Percentiles rank a stretch among this genome's conserved stretches.
Evolutionary conservation across 2,888 invertebrate species (phyloP).

Genomic region (Leptinotarsa rubiginosa): DNA sequence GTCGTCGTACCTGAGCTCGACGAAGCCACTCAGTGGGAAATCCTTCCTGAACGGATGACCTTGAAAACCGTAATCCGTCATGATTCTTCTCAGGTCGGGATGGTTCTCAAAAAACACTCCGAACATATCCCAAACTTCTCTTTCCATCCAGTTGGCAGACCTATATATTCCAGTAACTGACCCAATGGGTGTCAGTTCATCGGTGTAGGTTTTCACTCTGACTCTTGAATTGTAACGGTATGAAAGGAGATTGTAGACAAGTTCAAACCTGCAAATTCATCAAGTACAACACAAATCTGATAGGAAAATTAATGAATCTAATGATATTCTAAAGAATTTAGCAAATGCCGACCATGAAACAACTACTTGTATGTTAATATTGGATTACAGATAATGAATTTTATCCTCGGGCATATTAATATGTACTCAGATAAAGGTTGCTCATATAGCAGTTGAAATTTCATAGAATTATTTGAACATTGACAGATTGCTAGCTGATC

Average conservation of each 20-base stretch:
- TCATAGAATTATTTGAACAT: too few species aligned
- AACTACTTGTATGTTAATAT: too few species aligned
- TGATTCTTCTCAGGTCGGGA: conserved; percentile 94
- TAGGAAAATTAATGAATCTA: too few species aligned
- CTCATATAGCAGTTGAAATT: too few species aligned
- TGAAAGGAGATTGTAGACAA: conserved; percentile 91
- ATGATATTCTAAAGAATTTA: too few species aligned
- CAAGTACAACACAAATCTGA: too few species aligned
- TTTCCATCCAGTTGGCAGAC: conserved; percentile 95
- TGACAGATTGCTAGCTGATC: too few species aligned
- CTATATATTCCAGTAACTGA: conserved; percentile 82
- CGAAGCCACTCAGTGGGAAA: conserved; percentile 96
- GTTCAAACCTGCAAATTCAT: conserved; percentile 76
- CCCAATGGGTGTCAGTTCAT: conserved; percentile 94
- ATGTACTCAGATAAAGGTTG: too few species aligned
- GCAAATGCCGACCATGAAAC: too few species aligned
- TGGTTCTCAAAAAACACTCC: conserved; percentile 98
- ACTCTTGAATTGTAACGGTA: conserved; percentile 91
- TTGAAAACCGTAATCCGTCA: conserved; percentile 99
- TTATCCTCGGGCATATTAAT: too few species aligned
- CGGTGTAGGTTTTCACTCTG: conserved; percentile 96
- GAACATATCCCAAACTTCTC: conserved; percentile 98
- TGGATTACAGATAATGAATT: too few species aligned
- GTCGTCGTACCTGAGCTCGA: conserved; percentile 96
- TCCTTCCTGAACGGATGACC: conserved; percentile 98